Conservation (phyloP, 1,140 invertebrate species). For the Charaxes varanes region DNA sequence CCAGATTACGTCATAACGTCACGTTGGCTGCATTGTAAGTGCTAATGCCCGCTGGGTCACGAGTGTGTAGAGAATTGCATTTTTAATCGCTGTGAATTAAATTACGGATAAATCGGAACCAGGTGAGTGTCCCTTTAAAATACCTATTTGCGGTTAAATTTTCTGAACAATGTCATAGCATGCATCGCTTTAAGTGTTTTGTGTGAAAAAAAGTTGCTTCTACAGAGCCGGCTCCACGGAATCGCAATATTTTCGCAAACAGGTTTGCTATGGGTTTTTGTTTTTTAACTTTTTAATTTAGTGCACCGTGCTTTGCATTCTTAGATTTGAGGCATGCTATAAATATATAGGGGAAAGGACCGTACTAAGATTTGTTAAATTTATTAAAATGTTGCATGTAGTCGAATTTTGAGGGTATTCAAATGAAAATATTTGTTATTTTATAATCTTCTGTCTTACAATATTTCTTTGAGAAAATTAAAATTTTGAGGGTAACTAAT, state of each 20-base stretch:
- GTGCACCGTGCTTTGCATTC: constrained; percentile 15
- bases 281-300: constrained; percentile 40
- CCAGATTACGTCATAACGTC: constrained; percentile 24
- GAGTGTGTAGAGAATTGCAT: constrained; percentile 40
- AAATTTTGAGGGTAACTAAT: too few species aligned
- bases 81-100: constrained; percentile 42
- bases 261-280: constrained; percentile 48
- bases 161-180: constrained; percentile 4
- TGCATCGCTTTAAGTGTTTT: constrained; percentile 16
- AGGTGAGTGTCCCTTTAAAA: constrained; percentile 37
- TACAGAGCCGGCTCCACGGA: constrained; percentile 40
- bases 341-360: too few species aligned
- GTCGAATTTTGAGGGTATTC: too few species aligned
- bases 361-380: too few species aligned
- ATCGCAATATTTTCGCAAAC: constrained; percentile 61
- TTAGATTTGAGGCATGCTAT: neutral
- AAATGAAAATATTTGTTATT: too few species aligned
- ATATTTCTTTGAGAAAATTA: too few species aligned
- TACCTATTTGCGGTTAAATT: constrained; percentile 17
- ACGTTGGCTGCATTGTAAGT: constrained; percentile 52
- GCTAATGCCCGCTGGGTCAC: constrained; percentile 58
- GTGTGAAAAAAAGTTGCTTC: constrained; percentile 30
- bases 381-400: too few species aligned
- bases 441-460: too few species aligned
- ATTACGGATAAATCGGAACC: constrained; percentile 36